Evolutionary conservation across 2,113 vertebrate genomes (phyloP), one percentile per base, ranked within the genome.

Genomic region (Calyptomena viridis): DNA sequence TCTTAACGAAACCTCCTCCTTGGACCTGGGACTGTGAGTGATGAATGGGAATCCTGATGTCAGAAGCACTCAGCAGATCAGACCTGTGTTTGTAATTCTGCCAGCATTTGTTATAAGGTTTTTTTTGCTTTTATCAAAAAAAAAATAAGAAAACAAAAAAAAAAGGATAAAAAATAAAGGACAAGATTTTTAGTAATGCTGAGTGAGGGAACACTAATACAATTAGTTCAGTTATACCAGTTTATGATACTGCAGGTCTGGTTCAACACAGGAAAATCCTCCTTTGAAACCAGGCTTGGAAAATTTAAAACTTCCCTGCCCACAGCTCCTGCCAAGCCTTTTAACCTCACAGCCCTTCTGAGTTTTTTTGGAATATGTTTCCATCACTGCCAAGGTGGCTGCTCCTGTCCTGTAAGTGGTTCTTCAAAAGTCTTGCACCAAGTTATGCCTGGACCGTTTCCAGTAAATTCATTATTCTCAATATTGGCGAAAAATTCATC

Each of bases 1-100:
- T 63, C 72, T 83, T 82, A 88, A 87, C 6, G 3, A 81, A 93
- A 68, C 49, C 60, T 47, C 21, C 33, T 91, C 62, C 86, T 90
- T 0, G 1, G 84, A 44, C 46, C 40, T 28, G 49, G 39, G 66
- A 47, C 69, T 22, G 47, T 6, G 60, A 84, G 35, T 68, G 59
- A 23, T 28, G 71, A 80, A 39, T 2, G 3, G 33, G 50, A 67
- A 66, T 80, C 49, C 35, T 63, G 47, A 40, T 47, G 75, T 76
- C 69, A 85, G 71, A 73, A 82, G 50, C 59, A 46, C 50, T 50
- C 3, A 0, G 58, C 68, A 89, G n/a, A 66, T 79, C 71, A 93
- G 46, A 11, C 30, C 46, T 7, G 1, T 49, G 47, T 53, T 72
- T 71, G 79, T 76, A 69, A 74, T 11, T 4, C 53, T 55, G 44